phyloP scores from a whole-genome alignment of 2,113 vertebrate species.

The Indicator maculatus region DNA sequence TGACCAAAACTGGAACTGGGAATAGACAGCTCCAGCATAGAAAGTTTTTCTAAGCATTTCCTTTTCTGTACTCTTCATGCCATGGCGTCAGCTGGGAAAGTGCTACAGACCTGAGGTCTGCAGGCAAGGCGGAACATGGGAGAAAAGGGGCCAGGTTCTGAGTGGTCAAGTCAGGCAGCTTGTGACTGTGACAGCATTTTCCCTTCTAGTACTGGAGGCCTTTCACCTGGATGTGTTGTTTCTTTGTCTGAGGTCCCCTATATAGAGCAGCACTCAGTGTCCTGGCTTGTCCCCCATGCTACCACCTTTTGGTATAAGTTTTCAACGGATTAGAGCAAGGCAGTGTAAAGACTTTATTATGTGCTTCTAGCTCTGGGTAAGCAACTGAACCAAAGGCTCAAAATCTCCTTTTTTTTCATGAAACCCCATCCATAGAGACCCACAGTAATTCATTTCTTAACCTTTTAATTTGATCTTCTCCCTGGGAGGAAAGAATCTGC shows the following conservation, averaged over 20 bases:
- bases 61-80: background rate
- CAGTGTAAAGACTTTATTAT: fast-evolving
- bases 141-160: background rate
- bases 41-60: background rate
- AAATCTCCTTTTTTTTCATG: background rate
- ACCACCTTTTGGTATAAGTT: background rate
- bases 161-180: background rate
- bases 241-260: background rate
- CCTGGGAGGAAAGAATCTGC: background rate
- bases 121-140: background rate
- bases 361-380: background rate
- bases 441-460: slow-evolving; percentile 42
- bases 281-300: background rate
- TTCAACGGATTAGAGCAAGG: background rate
- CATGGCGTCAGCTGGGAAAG: background rate
- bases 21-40: background rate
- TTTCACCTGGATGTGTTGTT: fast-evolving
- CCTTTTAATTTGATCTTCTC: slow-evolving; percentile 34
- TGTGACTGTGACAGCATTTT: background rate
- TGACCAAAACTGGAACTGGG: background rate
- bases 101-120: background rate
- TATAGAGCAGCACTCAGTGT: background rate
- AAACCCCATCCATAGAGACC: background rate
- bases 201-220: background rate
- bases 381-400: background rate